These are phyloP conservation scores for Plectropomus leopardus DNA, from an alignment of 2,113 vertebrate species.

Conservation along the genomic window DNA sequence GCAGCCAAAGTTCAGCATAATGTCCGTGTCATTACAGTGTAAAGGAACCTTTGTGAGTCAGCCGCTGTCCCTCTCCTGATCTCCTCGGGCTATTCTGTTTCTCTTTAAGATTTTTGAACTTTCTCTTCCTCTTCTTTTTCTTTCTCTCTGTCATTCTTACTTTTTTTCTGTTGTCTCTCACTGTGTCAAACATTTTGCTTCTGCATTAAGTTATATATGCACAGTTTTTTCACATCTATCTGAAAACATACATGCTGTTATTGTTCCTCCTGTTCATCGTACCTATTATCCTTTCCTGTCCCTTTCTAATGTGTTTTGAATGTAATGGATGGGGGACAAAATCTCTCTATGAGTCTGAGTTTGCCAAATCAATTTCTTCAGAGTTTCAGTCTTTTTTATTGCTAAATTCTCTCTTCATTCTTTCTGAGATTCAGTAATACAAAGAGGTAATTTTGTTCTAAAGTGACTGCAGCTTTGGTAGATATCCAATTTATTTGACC, in stretches of 20 bases:
- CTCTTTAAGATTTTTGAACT: conserved; percentile 34
- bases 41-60: conserved; percentile 67
- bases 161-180: not conserved
- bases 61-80: conserved; percentile 40
- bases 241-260: conserved; percentile 2
- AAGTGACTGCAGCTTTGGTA: not conserved
- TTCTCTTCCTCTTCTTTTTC: conserved; percentile 1
- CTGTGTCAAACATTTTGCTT: not conserved
- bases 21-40: conserved; percentile 74
- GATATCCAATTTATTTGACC: not conserved
- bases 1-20: conserved; percentile 73
- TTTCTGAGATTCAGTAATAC: not conserved
- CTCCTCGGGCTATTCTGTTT: conserved; percentile 33
- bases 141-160: not conserved
- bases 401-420: not conserved
- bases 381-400: not conserved
- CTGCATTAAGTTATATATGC: not conserved
- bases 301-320: not conserved
- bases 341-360: too few species aligned
- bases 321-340: not conserved
- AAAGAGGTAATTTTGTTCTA: not conserved
- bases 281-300: too few species aligned
- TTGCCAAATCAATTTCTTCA: not conserved
- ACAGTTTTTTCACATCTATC: not conserved
- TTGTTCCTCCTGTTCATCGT: not conserved